phyloP scores from a whole-genome alignment of 2,888 invertebrate species.

The Gnatocerus cornutus region DNA sequence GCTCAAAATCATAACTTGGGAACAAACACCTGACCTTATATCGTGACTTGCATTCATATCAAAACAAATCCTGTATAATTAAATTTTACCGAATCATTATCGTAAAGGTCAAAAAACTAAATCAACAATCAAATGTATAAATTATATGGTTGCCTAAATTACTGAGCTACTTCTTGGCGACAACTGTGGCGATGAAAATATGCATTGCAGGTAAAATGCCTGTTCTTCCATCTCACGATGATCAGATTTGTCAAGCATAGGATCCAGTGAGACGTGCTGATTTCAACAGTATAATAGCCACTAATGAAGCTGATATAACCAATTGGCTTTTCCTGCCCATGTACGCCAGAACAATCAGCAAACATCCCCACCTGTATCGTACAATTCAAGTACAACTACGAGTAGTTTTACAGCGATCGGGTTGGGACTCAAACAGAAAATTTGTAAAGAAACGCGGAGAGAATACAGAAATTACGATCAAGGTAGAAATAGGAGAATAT shows the following conservation, averaged over 20 bases:
- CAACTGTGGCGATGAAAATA: not conserved
- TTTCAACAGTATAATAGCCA: slow-evolving; percentile 61
- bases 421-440: not conserved
- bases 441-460: not conserved
- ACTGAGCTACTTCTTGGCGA: slow-evolving; percentile 1
- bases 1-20: slow-evolving; percentile 53
- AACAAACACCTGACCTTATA: slow-evolving; percentile 55
- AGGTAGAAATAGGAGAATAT: not conserved
- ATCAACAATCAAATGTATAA: slow-evolving; percentile 39
- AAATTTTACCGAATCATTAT: slow-evolving; percentile 46
- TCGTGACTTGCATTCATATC: slow-evolving; percentile 55
- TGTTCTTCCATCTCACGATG: slow-evolving; percentile 28
- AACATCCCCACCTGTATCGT: slow-evolving; percentile 46
- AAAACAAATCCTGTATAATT: slow-evolving; percentile 45
- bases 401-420: slow-evolving; percentile 14
- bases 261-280: slow-evolving; percentile 48
- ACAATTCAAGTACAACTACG: slow-evolving; percentile 41
- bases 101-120: slow-evolving; percentile 40
- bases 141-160: slow-evolving; percentile 34
- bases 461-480: slow-evolving; percentile 2
- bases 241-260: slow-evolving; percentile 46
- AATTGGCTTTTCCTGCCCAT: slow-evolving; percentile 66
- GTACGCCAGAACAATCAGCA: slow-evolving; percentile 54
- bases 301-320: slow-evolving; percentile 63
- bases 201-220: slow-evolving; percentile 4